Percentiles rank a stretch among this genome's conserved stretches.
These are phyloP conservation scores for Esox masquinongy DNA, from an alignment of 2,797 vertebrate species.

Conservation along the genomic window DNA sequence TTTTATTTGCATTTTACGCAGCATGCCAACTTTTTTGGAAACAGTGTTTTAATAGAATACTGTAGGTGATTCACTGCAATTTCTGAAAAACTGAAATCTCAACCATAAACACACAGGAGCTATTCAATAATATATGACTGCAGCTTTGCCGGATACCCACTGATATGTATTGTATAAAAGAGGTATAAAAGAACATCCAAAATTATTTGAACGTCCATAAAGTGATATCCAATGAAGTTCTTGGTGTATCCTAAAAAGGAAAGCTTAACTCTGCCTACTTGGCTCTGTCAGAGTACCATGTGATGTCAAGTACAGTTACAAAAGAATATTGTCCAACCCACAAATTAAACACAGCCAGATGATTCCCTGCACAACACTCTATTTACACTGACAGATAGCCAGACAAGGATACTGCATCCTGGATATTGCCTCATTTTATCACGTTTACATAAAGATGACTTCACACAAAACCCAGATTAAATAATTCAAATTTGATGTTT, in stretches of 20 bases:
- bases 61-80: no score
- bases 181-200: no score
- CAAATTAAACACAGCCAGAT: conserved; percentile 59
- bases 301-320: conserved; percentile 24
- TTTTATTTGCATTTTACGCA: no score
- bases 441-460: not conserved
- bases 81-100: no score
- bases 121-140: no score
- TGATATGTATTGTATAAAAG: no score
- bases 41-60: no score
- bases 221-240: not conserved
- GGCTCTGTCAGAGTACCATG: not conserved
- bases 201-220: not conserved
- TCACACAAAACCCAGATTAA: not conserved
- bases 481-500: not conserved
- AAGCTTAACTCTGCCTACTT: not conserved
- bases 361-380: conserved; percentile 21
- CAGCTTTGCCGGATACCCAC: no score
- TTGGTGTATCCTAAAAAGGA: not conserved
- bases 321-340: conserved; percentile 39
- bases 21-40: no score
- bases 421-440: conserved; percentile 24
- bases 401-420: conserved; percentile 35
- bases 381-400: conserved; percentile 53
- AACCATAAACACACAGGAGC: no score